Evolutionary conservation across 2,113 vertebrate species (phyloP).

Genomic region (Mesitornis unicolor): DNA sequence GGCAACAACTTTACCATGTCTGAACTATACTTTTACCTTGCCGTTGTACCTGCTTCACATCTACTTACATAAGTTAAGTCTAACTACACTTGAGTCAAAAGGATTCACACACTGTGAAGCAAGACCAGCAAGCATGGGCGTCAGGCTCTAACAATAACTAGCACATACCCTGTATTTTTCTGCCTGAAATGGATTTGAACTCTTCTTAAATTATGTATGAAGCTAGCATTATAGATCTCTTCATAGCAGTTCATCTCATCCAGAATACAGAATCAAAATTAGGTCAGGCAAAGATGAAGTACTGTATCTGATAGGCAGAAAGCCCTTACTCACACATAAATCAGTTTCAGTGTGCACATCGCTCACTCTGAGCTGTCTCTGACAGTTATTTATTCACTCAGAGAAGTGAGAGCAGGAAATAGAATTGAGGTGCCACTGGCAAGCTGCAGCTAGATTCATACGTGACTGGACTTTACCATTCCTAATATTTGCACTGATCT

Average conservation of each 20-base stretch:
- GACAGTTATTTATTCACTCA: conserved; percentile 57
- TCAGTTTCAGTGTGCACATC: conserved; percentile 46
- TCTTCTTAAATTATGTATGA: conserved; percentile 62
- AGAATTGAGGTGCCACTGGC: conserved; percentile 19
- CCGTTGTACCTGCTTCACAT: neutral
- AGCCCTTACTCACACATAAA: conserved; percentile 47
- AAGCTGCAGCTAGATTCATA: conserved; percentile 1
- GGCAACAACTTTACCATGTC: neutral
- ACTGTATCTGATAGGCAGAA: conserved; percentile 46
- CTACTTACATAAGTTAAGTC: neutral
- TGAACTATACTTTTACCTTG: neutral
- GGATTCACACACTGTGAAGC: neutral
- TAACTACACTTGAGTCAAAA: neutral
- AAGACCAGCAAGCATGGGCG: neutral
- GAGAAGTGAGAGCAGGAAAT: conserved; percentile 21
- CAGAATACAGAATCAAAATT: conserved; percentile 55
- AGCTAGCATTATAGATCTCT: conserved; percentile 50
- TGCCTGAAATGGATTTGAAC: conserved; percentile 32
- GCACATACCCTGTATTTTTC: conserved; percentile 22
- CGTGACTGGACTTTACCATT: neutral
- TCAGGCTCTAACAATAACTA: neutral
- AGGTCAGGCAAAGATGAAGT: conserved; percentile 56
- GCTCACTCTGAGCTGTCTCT: conserved; percentile 34
- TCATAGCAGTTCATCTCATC: conserved; percentile 53
- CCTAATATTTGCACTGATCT: conserved; percentile 2